phyloP scores from a whole-genome alignment of 2,113 vertebrate species.

The Cavia porcellus region DNA sequence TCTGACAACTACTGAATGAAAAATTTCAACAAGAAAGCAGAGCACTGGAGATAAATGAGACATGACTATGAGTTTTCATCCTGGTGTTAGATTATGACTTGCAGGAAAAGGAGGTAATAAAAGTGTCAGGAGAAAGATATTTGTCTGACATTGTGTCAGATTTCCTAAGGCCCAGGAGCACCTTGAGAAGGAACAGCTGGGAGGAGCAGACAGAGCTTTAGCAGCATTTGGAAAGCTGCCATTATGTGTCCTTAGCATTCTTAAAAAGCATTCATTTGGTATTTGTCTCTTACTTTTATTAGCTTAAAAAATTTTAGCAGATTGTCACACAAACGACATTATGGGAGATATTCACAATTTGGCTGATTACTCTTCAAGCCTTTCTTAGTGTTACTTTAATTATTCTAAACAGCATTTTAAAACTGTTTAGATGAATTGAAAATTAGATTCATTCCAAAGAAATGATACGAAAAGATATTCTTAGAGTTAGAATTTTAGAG shows the following conservation, averaged over 20 bases:
- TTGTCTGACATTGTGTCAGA: slow-evolving; percentile 86
- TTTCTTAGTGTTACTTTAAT: slow-evolving; percentile 83
- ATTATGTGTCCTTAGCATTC: slow-evolving; percentile 60
- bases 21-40: slow-evolving; percentile 66
- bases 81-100: slow-evolving; percentile 81
- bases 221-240: slow-evolving; percentile 71
- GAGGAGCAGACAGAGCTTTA: slow-evolving; percentile 71
- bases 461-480: slow-evolving; percentile 69
- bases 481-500: slow-evolving; percentile 56
- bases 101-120: slow-evolving; percentile 79
- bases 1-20: slow-evolving; percentile 53
- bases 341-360: slow-evolving; percentile 76
- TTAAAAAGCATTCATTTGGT: slow-evolving; percentile 73
- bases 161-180: slow-evolving; percentile 86
- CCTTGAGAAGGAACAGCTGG: slow-evolving; percentile 89
- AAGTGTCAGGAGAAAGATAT: slow-evolving; percentile 80
- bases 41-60: slow-evolving; percentile 82
- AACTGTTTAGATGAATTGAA: slow-evolving; percentile 71
- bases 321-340: slow-evolving; percentile 73
- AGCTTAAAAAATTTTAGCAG: slow-evolving; percentile 77
- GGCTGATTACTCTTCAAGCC: slow-evolving; percentile 71
- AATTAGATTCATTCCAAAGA: slow-evolving; percentile 74
- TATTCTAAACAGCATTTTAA: slow-evolving; percentile 81
- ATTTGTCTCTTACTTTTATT: slow-evolving; percentile 79
- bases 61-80: slow-evolving; percentile 81